Conservation (phyloP, 2,888 invertebrate genomes). For the Rotaria socialis region DNA sequence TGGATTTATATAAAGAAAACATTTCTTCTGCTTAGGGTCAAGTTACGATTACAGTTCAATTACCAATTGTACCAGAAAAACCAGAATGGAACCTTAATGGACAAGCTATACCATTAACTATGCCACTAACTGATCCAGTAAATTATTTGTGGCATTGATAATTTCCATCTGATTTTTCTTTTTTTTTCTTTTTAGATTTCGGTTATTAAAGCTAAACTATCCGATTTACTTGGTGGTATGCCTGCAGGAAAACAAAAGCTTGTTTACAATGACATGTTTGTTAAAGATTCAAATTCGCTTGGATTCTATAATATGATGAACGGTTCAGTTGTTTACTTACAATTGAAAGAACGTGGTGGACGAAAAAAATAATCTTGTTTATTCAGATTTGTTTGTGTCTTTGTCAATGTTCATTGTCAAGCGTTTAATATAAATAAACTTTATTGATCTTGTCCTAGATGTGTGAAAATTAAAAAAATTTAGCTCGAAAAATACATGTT, state of each 20-base stretch:
- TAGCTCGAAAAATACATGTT: too few species aligned
- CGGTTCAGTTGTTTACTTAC: constrained; percentile 76
- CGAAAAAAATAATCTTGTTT: constrained; percentile 75
- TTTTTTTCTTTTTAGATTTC: constrained; percentile 52
- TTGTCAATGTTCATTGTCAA: neutral
- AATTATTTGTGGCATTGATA: constrained; percentile 47
- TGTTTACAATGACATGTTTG: constrained; percentile 79
- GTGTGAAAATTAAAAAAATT: neutral
- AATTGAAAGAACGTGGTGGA: constrained; percentile 93
- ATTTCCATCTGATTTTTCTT: neutral
- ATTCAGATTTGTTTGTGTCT: neutral
- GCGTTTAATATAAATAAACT: neutral
- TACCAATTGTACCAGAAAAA: constrained; percentile 80
- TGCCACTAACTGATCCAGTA: constrained; percentile 72
- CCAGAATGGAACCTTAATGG: constrained; percentile 91
- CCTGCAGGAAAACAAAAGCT: constrained; percentile 86
- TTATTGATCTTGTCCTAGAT: neutral
- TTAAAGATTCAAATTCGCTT: constrained; percentile 88
- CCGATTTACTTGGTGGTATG: constrained; percentile 76
- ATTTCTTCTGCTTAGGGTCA: constrained; percentile 64
- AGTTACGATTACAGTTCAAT: constrained; percentile 74
- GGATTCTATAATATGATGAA: constrained; percentile 90
- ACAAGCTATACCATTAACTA: constrained; percentile 73
- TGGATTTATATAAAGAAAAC: neutral
- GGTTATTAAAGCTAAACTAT: constrained; percentile 78